Evolutionary conservation across 2,113 vertebrate species (phyloP).

Genomic region (Clarias magur): DNA sequence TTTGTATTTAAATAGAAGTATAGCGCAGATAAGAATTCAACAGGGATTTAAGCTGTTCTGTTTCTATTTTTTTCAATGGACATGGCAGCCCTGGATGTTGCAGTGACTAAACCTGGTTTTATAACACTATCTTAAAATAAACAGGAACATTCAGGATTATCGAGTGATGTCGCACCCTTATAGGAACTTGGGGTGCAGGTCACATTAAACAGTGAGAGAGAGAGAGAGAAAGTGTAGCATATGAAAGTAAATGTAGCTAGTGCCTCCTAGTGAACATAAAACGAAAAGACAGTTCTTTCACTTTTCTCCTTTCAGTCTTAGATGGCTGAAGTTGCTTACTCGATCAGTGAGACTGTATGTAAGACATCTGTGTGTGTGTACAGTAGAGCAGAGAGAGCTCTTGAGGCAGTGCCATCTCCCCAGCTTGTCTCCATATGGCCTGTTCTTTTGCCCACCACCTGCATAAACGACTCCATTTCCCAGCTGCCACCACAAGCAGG

Average conservation of each 20-base stretch:
- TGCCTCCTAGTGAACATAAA: constrained; percentile 43
- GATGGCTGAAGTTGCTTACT: constrained; percentile 12
- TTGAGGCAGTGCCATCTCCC: constrained; percentile 29
- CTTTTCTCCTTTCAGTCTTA: not conserved
- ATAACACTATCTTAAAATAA: constrained; percentile 45
- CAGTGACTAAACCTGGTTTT: constrained; percentile 32
- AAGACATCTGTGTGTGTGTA: constrained; percentile 15
- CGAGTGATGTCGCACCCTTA: not conserved
- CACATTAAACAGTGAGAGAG: not conserved
- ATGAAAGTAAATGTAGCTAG: constrained; percentile 13
- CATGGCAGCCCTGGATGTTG: not conserved
- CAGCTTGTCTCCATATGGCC: constrained; percentile 50
- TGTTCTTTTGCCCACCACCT: constrained; percentile 46
- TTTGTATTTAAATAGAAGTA: not conserved
- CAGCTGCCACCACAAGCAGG: constrained; percentile 45
- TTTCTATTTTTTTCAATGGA: constrained; percentile 6
- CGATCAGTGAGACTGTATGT: constrained; percentile 21
- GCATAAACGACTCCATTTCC: constrained; percentile 44
- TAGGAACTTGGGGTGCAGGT: not conserved
- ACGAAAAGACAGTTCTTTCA: constrained; percentile 7
- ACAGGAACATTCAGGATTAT: not conserved
- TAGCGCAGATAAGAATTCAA: not conserved
- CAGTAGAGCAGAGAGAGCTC: constrained; percentile 38
- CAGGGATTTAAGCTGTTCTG: not conserved
- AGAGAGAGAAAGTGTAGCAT: not conserved